These are phyloP conservation scores for Atherinosoma microstoma DNA, from an alignment of 2,797 vertebrate genomes.

Conservation along the genomic window DNA sequence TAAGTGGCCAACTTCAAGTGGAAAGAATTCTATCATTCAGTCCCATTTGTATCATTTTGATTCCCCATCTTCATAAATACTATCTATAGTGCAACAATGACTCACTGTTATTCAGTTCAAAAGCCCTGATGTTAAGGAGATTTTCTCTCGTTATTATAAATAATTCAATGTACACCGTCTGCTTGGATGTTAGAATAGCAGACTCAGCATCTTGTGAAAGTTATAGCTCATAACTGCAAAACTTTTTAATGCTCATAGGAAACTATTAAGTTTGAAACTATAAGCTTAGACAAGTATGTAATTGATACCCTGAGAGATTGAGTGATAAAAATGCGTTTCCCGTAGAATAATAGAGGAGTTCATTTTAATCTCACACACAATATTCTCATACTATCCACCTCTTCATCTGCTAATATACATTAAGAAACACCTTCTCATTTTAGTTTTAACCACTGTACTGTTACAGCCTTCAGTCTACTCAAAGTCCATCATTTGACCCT, in stretches of 20 bases:
- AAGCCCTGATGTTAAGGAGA: slow-evolving; percentile 64
- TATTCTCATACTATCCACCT: slow-evolving; percentile 19
- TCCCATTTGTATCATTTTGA: slow-evolving; percentile 81
- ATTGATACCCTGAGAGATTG: slow-evolving; percentile 52
- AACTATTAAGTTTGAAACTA: slow-evolving; percentile 61
- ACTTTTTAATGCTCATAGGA: slow-evolving; percentile 62
- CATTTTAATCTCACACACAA: slow-evolving; percentile 49
- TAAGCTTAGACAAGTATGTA: slow-evolving; percentile 54
- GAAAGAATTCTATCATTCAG: slow-evolving; percentile 77
- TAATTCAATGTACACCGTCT: slow-evolving; percentile 27
- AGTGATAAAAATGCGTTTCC: slow-evolving; percentile 47
- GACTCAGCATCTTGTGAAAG: slow-evolving; percentile 66
- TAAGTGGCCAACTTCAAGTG: slow-evolving; percentile 71
- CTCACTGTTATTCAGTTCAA: slow-evolving; percentile 62
- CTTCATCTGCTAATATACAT: slow-evolving; percentile 8
- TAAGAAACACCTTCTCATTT: neutral
- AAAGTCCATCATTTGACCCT: neutral
- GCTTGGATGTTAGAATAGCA: slow-evolving; percentile 37
- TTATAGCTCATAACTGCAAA: slow-evolving; percentile 67
- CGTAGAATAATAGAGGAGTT: slow-evolving; percentile 46
- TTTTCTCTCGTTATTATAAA: slow-evolving; percentile 64
- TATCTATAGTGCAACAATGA: slow-evolving; percentile 50
- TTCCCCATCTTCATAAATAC: slow-evolving; percentile 69
- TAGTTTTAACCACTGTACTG: neutral
- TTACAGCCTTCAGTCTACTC: too few relatives aligned